Conservation (phyloP, 2,797 vertebrate genomes). For the Acestrorhynchus altus region DNA sequence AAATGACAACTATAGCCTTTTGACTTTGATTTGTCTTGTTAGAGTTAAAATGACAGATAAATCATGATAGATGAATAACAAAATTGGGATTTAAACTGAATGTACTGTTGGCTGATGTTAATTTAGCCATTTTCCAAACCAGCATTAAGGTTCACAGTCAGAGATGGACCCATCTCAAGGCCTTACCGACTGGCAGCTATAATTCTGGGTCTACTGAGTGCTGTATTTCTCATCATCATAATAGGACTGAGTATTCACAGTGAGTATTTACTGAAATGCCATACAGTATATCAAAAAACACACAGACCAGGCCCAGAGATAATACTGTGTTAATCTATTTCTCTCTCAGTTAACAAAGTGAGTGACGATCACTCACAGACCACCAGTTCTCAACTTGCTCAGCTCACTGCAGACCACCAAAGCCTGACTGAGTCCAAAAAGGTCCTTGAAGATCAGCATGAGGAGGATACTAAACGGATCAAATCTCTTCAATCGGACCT, state of each 20-base stretch:
- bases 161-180: conserved; percentile 44
- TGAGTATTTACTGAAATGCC: conserved; percentile 62
- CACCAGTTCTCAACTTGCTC: conserved; percentile 59
- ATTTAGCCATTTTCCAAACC: conserved; percentile 7
- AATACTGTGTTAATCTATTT: not conserved
- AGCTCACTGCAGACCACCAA: conserved; percentile 62
- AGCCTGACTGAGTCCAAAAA: conserved; percentile 40
- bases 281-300: not conserved
- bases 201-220: conserved; percentile 65
- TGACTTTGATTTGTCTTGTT: no score
- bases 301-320: not conserved
- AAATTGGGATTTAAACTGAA: not conserved
- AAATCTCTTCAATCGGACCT: conserved; percentile 31
- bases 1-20: no score
- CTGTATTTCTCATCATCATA: conserved; percentile 63
- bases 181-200: conserved; percentile 56
- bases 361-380: conserved; percentile 32
- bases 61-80: no score
- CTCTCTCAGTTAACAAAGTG: conserved; percentile 62
- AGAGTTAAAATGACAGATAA: no score
- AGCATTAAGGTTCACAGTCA: conserved; percentile 32
- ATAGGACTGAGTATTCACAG: conserved; percentile 68
- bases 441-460: conserved; percentile 39
- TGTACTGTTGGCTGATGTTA: not conserved
- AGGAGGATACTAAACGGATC: conserved; percentile 38